These are phyloP conservation scores for Triplophysa tibetana DNA, from an alignment of 2,113 vertebrate genomes.

Conservation along the genomic window DNA sequence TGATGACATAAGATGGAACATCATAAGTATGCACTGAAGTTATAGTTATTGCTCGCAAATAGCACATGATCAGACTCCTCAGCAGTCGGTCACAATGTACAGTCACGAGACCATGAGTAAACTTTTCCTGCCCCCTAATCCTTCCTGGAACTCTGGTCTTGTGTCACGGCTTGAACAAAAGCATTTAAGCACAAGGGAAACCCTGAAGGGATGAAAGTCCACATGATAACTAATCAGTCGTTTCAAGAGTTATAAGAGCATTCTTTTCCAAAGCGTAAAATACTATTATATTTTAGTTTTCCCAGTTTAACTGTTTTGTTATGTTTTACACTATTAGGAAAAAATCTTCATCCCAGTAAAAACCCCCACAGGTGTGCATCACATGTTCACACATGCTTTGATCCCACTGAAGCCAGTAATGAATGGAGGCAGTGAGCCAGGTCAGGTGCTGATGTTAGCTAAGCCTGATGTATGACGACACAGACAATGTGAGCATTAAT, in stretches of 20 bases:
- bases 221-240: neutral
- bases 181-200: conserved; percentile 43
- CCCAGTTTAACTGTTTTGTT: neutral
- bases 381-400: neutral
- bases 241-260: neutral
- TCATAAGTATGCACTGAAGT: neutral
- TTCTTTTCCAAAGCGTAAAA: neutral
- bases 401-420: neutral
- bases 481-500: neutral
- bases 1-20: conserved; percentile 2
- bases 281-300: neutral
- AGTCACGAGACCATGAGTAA: conserved; percentile 55
- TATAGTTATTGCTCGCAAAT: neutral
- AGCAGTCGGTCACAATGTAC: conserved; percentile 11
- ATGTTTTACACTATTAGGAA: too few species aligned
- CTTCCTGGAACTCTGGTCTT: conserved; percentile 63
- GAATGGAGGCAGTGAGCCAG: neutral
- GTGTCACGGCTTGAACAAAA: conserved; percentile 52
- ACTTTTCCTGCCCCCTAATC: conserved; percentile 61
- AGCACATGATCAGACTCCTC: conserved; percentile 37
- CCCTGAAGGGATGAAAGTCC: neutral
- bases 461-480: neutral
- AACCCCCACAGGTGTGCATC: neutral
- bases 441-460: conserved; percentile 1
- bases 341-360: too few species aligned